phyloP scores from a whole-genome alignment of 92 coral and sea anemone genomes.

The Palythoa heliodiscus region DNA sequence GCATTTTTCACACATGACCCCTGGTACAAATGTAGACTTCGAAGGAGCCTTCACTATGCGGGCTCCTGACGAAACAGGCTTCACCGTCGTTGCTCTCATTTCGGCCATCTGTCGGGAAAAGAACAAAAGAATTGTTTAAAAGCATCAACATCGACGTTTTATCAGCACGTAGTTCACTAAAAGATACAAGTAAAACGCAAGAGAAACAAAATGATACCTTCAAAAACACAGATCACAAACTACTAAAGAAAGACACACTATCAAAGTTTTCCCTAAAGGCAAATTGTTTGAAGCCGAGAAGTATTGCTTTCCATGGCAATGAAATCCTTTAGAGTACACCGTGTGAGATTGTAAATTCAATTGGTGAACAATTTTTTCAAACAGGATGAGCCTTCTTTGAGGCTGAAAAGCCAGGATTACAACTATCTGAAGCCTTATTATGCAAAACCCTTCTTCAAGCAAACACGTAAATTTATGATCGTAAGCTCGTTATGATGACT shows the following conservation, averaged over 20 bases:
- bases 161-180: not conserved
- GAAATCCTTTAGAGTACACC: not conserved
- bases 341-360: not conserved
- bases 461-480: conserved; percentile 14
- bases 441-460: conserved; percentile 28
- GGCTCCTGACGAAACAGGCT: conserved; percentile 32
- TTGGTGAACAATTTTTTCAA: not conserved
- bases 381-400: conserved; percentile 23
- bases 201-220: conserved; percentile 1
- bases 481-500: conserved; percentile 41
- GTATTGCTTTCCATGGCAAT: conserved; percentile 18
- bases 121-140: conserved; percentile 1
- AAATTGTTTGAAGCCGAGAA: not conserved
- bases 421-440: conserved; percentile 27
- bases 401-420: conserved; percentile 31
- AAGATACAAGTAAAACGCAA: not conserved
- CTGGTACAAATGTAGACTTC: conserved; percentile 56
- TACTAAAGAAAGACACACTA: conserved; percentile 6
- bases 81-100: conserved; percentile 64
- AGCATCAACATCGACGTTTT: not conserved
- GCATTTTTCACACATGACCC: conserved; percentile 98
- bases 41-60: conserved; percentile 17
- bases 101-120: conserved; percentile 72
- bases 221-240: not conserved
- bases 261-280: conserved; percentile 36